phyloP scores from a whole-genome alignment of 2,888 invertebrate species.

The Ormyrus labotus region DNA sequence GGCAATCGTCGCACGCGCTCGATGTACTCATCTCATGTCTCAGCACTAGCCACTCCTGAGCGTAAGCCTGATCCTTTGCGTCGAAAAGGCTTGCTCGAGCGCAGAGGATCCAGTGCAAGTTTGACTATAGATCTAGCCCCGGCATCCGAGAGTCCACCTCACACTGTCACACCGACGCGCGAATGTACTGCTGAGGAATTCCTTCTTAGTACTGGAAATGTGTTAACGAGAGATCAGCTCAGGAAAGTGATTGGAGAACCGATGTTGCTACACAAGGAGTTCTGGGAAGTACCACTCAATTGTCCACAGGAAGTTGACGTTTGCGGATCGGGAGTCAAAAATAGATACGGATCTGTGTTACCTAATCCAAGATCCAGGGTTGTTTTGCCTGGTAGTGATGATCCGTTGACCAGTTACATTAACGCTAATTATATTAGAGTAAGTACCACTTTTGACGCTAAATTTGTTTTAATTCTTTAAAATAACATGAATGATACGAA shows the following conservation, averaged over 20 bases:
- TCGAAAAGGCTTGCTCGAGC: conserved; percentile 82
- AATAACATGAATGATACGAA: conserved; percentile 29
- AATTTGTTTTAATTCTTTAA: background rate
- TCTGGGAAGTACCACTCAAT: conserved; percentile 96
- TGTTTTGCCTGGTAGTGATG: conserved; percentile 80
- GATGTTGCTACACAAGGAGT: conserved; percentile 86
- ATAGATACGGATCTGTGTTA: conserved; percentile 92
- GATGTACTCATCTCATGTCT: conserved; percentile 51
- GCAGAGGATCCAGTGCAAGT: conserved; percentile 93
- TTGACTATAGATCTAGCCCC: conserved; percentile 86
- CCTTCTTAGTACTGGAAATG: conserved; percentile 78
- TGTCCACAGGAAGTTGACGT: conserved; percentile 93
- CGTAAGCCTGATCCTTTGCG: conserved; percentile 19
- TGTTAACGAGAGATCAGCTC: conserved; percentile 77
- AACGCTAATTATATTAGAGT: conserved; percentile 97
- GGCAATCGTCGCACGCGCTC: conserved; percentile 53
- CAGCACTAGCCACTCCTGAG: conserved; percentile 43
- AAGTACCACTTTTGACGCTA: conserved; percentile 61
- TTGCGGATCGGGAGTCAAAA: conserved; percentile 91
- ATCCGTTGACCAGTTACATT: conserved; percentile 85
- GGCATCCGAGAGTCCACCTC: conserved; percentile 71
- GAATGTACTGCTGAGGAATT: conserved; percentile 79
- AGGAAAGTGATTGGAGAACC: conserved; percentile 76
- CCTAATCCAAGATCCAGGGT: conserved; percentile 93
- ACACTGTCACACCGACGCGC: conserved; percentile 78